A percentile compares a stretch with the other conserved stretches of the same genome.
Evolutionary conservation across 2,888 invertebrate genomes (phyloP).

Genomic region (Exocentrus adspersus): DNA sequence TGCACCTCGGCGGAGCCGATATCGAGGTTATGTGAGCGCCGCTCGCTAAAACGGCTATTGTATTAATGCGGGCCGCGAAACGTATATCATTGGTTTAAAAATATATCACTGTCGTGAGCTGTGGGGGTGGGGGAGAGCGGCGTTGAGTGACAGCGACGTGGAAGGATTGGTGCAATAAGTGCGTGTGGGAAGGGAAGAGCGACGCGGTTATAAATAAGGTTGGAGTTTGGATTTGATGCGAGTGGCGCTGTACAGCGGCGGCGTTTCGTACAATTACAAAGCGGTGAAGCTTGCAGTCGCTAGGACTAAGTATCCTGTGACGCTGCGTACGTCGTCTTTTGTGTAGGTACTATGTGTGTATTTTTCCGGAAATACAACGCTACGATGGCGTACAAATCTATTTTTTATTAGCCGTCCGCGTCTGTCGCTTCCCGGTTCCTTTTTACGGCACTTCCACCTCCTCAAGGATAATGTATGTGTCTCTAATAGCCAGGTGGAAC

Average conservation of each 20-base stretch:
- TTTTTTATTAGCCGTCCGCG: background rate
- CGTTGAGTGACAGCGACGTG: too few relatives aligned
- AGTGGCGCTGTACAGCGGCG: too few relatives aligned
- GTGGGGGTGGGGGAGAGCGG: background rate
- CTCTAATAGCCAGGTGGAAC: slow-evolving; percentile 11
- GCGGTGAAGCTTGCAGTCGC: too few relatives aligned
- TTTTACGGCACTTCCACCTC: background rate
- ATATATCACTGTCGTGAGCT: background rate
- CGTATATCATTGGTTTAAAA: slow-evolving; percentile 1
- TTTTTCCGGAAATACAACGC: background rate
- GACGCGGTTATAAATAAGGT: too few relatives aligned
- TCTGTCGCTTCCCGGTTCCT: background rate
- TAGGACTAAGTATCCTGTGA: too few relatives aligned
- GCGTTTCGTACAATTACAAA: too few relatives aligned
- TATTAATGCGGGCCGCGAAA: background rate
- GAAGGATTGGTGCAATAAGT: background rate
- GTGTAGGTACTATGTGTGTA: background rate
- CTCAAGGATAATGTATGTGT: slow-evolving; percentile 3
- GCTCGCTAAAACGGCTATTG: background rate
- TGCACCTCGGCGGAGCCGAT: too few relatives aligned
- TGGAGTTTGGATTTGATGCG: too few relatives aligned
- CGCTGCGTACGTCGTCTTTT: too few relatives aligned
- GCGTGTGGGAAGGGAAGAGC: too few relatives aligned
- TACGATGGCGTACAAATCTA: slow-evolving; percentile 4
- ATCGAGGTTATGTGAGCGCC: too few relatives aligned